Percentiles rank a stretch among this genome's conserved stretches.
Conservation (phyloP, 2,113 vertebrate species). For the Poicephalus gulielmi region DNA sequence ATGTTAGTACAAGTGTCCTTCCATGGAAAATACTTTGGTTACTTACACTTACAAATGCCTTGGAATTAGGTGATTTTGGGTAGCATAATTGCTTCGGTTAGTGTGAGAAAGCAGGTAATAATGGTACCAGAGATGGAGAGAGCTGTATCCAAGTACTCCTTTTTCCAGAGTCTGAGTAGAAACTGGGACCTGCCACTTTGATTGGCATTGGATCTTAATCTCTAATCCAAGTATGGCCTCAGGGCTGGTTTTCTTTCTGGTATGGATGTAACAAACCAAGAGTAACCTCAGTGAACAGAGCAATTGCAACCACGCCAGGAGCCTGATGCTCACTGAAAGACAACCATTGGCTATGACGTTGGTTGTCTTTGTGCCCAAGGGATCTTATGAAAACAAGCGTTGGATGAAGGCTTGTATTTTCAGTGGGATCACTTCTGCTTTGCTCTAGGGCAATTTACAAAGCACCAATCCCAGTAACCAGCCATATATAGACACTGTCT, state of each 20-base stretch:
- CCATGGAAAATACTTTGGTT: slow-evolving; percentile 11
- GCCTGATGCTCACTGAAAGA: background rate
- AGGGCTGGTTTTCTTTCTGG: background rate
- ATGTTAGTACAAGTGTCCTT: slow-evolving; percentile 21
- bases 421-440: slow-evolving; percentile 1
- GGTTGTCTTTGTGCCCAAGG: background rate
- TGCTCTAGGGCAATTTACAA: background rate
- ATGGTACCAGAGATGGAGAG: background rate
- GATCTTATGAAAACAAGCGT: background rate
- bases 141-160: background rate
- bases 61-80: background rate
- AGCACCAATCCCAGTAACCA: background rate
- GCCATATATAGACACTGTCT: background rate
- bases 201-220: background rate
- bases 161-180: background rate
- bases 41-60: slow-evolving; percentile 19
- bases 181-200: background rate
- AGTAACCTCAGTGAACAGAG: background rate
- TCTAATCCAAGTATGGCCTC: background rate
- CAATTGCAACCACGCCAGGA: background rate
- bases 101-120: background rate
- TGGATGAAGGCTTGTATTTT: background rate
- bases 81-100: slow-evolving; percentile 3
- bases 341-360: fast-evolving
- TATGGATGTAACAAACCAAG: background rate